These are phyloP conservation scores for Diaperis boleti DNA, from an alignment of 2,888 invertebrate species.

Conservation along the genomic window DNA sequence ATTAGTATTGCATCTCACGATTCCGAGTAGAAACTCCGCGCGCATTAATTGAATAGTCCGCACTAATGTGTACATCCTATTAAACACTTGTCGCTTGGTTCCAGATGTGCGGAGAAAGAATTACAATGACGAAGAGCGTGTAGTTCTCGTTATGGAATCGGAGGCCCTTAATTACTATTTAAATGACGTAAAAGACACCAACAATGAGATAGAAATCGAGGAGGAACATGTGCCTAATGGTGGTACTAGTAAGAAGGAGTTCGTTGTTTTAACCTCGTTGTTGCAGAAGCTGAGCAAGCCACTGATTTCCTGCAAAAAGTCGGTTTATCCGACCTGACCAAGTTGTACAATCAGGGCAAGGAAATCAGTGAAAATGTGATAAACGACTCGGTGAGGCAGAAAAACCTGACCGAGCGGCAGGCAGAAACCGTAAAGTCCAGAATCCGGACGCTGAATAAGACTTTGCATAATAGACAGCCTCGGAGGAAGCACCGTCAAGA, in stretches of 20 bases:
- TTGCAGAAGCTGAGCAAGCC: constrained; percentile 81
- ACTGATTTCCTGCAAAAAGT: constrained; percentile 82
- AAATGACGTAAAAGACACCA: constrained; percentile 61
- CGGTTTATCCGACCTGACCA: constrained; percentile 78
- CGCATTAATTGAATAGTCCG: constrained; percentile 22
- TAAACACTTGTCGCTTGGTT: constrained; percentile 17
- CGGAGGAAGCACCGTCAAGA: constrained; percentile 73
- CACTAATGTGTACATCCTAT: constrained; percentile 1
- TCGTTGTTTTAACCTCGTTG: constrained; percentile 17
- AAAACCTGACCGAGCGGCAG: constrained; percentile 77
- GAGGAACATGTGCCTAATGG: constrained; percentile 58
- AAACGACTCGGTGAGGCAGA: constrained; percentile 69
- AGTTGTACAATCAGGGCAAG: constrained; percentile 77
- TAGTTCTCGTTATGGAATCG: constrained; percentile 52
- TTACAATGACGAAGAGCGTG: constrained; percentile 23
- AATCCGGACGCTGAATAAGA: constrained; percentile 82
- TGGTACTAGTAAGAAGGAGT: constrained; percentile 46
- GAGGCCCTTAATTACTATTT: constrained; percentile 60
- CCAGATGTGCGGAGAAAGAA: constrained; percentile 24
- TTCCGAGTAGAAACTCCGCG: constrained; percentile 15
- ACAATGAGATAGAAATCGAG: constrained; percentile 59
- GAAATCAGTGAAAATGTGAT: constrained; percentile 76
- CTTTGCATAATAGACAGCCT: constrained; percentile 76
- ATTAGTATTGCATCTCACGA: constrained; percentile 29
- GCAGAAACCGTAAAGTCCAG: constrained; percentile 82